These are phyloP conservation scores for Pachyrhynchus sulphureomaculatus DNA, from an alignment of 1,140 invertebrate genomes.

Conservation along the genomic window DNA sequence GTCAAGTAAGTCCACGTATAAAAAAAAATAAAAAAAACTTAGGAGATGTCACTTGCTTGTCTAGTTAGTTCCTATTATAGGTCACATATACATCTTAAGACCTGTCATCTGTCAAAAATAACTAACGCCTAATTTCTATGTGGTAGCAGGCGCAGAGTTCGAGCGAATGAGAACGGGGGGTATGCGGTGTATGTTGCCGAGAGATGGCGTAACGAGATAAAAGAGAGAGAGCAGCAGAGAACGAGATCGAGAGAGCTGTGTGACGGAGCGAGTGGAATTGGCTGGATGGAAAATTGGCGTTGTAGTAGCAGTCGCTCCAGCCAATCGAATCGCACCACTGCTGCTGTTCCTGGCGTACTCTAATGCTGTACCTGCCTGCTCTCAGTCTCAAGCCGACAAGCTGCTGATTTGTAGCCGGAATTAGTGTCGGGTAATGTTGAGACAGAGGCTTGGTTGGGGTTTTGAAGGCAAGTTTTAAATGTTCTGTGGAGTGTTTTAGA, in stretches of 20 bases:
- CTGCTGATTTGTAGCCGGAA: neutral
- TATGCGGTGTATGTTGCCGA: constrained; percentile 12
- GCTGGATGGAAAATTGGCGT: constrained; percentile 14
- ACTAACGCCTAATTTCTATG: constrained; percentile 28
- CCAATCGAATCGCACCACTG: constrained; percentile 24
- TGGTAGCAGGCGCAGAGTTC: constrained; percentile 30
- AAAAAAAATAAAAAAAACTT: too few relatives aligned
- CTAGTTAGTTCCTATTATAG: neutral
- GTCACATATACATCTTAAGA: neutral
- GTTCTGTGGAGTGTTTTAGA: too few relatives aligned
- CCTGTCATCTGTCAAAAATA: too few relatives aligned
- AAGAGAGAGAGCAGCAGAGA: constrained; percentile 4
- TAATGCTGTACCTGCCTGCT: constrained; percentile 3
- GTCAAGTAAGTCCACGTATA: too few relatives aligned
- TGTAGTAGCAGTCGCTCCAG: constrained; percentile 12
- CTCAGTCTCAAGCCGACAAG: neutral
- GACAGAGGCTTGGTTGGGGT: constrained; percentile 9
- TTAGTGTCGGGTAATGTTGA: neutral
- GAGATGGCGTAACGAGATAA: constrained; percentile 15
- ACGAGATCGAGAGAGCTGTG: neutral
- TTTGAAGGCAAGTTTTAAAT: constrained; percentile 9
- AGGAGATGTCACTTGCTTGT: neutral
- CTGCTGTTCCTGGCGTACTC: constrained; percentile 7
- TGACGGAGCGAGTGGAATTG: constrained; percentile 18
- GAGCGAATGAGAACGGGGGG: constrained; percentile 6